Base-by-base conservation (phyloP, 2,888 invertebrate species). In the Drosophila diplacantha region DNA sequence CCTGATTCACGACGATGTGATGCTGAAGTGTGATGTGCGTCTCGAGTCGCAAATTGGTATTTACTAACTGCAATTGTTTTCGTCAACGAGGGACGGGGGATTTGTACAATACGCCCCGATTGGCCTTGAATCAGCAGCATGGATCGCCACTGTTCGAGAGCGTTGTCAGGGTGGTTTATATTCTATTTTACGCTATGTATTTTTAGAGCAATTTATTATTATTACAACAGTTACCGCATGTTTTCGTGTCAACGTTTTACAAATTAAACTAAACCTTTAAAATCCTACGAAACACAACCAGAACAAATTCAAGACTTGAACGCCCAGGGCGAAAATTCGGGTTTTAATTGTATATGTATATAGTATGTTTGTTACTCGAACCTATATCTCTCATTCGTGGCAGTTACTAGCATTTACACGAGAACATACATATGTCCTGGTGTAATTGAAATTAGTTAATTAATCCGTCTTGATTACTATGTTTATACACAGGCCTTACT, bases 141-240 rank as follows among this genome's bases (percentile, higher is more conserved):
- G 20, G 16, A 59, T 59, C 43, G 26, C 26, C 26, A 18, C 26
- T 44, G 49, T 60, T 47, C 16, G 16, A 41, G 32, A 16, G 35
- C 31, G 49, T 43, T 43, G 43, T 55, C 49, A 54, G 56, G 47
- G 26, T 32, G 29, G 35, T 34, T 34, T 49, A 66, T 55, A 63
- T 59, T 34, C 59, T 72, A 68, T 75, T 73, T 73, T 65, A 79
- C 57, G 71, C 71, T 75, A 75, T 69, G 74, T 80, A 83, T 80
- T 80, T 81, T 80, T 80, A 80, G 84, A 80, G 7, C 57, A 79
- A 80, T 79, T 83, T 80, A 75, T 81, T 71, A 71, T 75, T 67
- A 69, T 31, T 46, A 46, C 50, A 54, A 18, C 43, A 57, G 62
- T 76, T 82, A 76, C 22, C 64, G 55, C 62, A 80, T 78, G 72